These are phyloP conservation scores for Odiellus spinosus DNA, from an alignment of 2,888 invertebrate species.

Conservation along the genomic window DNA sequence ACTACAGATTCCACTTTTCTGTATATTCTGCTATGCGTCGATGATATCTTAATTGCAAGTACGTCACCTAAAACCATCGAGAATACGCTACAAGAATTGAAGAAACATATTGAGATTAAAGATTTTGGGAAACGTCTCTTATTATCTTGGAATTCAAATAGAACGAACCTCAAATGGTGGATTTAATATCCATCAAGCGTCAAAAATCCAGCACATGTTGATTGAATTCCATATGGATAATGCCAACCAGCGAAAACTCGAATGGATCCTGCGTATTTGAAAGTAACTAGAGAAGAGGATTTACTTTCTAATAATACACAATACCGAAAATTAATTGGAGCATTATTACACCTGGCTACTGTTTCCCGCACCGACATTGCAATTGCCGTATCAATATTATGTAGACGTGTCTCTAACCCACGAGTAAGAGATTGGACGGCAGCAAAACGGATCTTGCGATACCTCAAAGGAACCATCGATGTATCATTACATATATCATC, in stretches of 20 bases:
- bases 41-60: too few species aligned
- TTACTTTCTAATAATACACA: conserved; percentile 1
- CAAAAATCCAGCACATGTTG: too few species aligned
- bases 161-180: neutral
- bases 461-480: conserved; percentile 1
- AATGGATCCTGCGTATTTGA: too few species aligned
- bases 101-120: conserved; percentile 1
- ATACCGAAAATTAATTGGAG: conserved; percentile 2
- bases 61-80: too few species aligned
- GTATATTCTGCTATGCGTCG: too few species aligned
- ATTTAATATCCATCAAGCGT: too few species aligned
- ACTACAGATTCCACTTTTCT: too few species aligned
- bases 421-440: neutral
- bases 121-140: conserved; percentile 1
- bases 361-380: conserved; percentile 17
- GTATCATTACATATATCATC: too few species aligned
- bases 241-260: too few species aligned
- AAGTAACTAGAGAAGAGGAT: too few species aligned
- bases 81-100: neutral
- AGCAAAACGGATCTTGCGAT: neutral
- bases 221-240: too few species aligned
- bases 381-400: conserved; percentile 7
- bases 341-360: conserved; percentile 13
- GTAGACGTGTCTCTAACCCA: neutral
- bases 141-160: too few species aligned